Evolutionary conservation across 2,888 invertebrate genomes (phyloP).

Genomic region (Campoplex nolae): DNA sequence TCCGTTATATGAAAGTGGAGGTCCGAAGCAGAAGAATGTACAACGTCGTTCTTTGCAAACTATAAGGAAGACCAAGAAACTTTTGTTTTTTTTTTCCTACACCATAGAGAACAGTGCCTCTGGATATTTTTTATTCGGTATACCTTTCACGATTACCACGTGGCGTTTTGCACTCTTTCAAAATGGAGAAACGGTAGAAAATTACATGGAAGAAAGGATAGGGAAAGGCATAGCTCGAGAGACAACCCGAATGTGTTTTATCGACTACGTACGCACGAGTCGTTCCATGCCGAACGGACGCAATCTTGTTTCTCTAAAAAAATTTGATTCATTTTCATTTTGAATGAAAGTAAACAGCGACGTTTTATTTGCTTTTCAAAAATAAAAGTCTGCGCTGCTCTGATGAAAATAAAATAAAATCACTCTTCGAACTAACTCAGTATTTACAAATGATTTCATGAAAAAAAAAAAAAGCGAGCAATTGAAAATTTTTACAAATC

Average conservation of each 20-base stretch:
- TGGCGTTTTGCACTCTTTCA: constrained; percentile 1
- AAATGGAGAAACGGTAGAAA: constrained; percentile 43
- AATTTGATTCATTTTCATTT: background rate
- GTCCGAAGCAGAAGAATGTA: constrained; percentile 2
- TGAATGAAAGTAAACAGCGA: background rate
- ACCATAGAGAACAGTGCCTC: background rate
- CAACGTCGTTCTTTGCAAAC: constrained; percentile 9
- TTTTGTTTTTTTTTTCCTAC: background rate
- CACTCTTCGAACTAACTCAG: background rate
- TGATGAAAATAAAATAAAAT: background rate
- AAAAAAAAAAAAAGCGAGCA: background rate
- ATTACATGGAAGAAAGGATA: constrained; percentile 44
- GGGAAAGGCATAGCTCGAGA: constrained; percentile 34
- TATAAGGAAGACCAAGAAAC: constrained; percentile 23
- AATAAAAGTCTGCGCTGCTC: background rate
- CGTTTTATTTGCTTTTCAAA: background rate
- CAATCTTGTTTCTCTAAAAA: background rate
- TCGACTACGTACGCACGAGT: background rate
- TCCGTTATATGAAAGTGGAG: constrained; percentile 6
- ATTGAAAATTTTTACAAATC: background rate
- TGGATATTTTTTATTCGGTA: constrained; percentile 35
- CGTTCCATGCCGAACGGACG: constrained; percentile 1
- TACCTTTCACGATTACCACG: constrained; percentile 31
- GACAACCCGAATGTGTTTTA: constrained; percentile 51
- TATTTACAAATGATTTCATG: no score